Evolutionary conservation across 2,888 invertebrate species (phyloP).

Genomic region (Tholera decimalis): DNA sequence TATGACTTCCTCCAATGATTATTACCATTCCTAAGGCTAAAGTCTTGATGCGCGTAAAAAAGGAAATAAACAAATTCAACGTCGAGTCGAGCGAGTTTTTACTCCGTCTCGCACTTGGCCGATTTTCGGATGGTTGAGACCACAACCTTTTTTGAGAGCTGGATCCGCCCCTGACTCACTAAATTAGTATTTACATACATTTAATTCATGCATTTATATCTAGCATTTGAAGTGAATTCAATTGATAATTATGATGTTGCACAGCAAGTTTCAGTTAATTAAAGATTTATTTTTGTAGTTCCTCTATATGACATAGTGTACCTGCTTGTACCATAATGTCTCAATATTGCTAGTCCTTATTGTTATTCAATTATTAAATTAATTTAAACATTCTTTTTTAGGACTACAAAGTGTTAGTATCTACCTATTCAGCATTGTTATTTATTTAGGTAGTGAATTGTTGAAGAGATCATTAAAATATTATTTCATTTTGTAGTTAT

Average conservation of each 20-base stretch:
- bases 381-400: constrained; percentile 49
- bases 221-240: constrained; percentile 53
- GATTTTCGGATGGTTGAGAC: too few species aligned
- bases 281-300: constrained; percentile 68
- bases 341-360: constrained; percentile 68
- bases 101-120: too few species aligned
- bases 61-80: too few species aligned
- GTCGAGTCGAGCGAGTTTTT: too few species aligned
- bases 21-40: too few species aligned
- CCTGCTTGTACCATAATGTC: constrained; percentile 63
- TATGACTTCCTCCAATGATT: too few species aligned
- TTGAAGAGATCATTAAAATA: constrained; percentile 65
- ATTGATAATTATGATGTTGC: constrained; percentile 42
- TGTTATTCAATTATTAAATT: constrained; percentile 48
- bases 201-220: constrained; percentile 60
- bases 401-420: constrained; percentile 49
- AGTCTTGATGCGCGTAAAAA: too few species aligned
- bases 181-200: constrained; percentile 14
- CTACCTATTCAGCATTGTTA: constrained; percentile 62
- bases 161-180: too few species aligned
- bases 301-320: constrained; percentile 59
- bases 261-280: constrained; percentile 34
- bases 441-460: constrained; percentile 63
- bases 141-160: too few species aligned
- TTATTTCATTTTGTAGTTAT: constrained; percentile 45